Evolutionary conservation across 2,113 vertebrate species (phyloP).

Genomic region (Sceloporus undulatus): DNA sequence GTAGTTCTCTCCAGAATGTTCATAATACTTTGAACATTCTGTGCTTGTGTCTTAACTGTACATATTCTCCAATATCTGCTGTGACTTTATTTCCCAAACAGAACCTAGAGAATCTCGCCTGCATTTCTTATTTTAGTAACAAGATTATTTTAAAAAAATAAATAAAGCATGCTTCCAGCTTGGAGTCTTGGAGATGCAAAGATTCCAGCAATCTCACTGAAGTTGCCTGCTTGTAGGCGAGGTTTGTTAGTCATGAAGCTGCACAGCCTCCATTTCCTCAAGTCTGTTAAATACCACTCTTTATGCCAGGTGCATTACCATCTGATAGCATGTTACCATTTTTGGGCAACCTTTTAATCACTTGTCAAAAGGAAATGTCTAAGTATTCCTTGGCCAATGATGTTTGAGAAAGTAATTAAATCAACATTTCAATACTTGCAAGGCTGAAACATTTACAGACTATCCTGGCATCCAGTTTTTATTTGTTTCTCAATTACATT

Average conservation of each 20-base stretch:
- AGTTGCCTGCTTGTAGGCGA: background rate
- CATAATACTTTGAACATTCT: background rate
- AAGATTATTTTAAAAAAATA: background rate
- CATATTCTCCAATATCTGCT: background rate
- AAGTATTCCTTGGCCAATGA: background rate
- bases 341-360: background rate
- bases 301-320: slow-evolving; percentile 9
- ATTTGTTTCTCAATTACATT: background rate
- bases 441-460: background rate
- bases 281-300: background rate
- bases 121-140: background rate
- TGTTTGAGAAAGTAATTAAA: background rate
- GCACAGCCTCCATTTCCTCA: background rate
- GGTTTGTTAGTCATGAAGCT: background rate
- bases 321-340: background rate
- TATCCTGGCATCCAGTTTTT: background rate
- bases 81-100: background rate
- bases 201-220: background rate
- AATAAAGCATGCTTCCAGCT: background rate
- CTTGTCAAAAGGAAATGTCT: background rate
- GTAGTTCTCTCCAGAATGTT: background rate
- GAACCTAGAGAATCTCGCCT: background rate
- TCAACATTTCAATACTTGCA: background rate
- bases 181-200: background rate
- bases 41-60: background rate